Evolutionary conservation across 2,888 invertebrate genomes (phyloP), one percentile per base, ranked within the genome.

Genomic region (Thymelicus sylvestris): DNA sequence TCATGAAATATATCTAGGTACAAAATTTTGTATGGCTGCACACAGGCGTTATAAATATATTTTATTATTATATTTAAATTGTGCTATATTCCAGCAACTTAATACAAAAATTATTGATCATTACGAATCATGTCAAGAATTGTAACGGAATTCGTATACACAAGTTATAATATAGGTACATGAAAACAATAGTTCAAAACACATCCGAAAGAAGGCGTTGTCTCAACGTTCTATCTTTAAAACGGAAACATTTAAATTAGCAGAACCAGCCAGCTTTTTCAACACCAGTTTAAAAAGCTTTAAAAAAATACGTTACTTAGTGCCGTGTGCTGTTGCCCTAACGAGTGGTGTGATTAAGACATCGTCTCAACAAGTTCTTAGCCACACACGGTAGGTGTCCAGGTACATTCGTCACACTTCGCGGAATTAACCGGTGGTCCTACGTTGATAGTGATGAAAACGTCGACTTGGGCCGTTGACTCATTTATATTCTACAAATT

Each of bases 361-460:
- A 50, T 72, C 63, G 63, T 72, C 63, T 67, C 64, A 65, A 68
- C 55, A 47, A 66, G 66, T 41, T 44, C 12, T 10, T 8, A 7
- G 12, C 31, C n/a, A 61, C 41, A 62, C 52, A 73, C 66, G 67
- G 69, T 61, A 62, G 65, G 67, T 68, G 67, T 68, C 62, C 62
- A 19, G 67, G 67, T 68, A 67, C 50, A 50, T 50, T 65, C 44
- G 68, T 75, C 75, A 74, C 69, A 61, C 44, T 79, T 77, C 76
- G 75, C 66, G 66, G 78, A 77, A 77, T 72, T 48, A 69, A 71
- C 71, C 73, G 79, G 79, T 79, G 79, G 78, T 76, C 79, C 67
- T 62, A 24, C 31, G 15, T 48, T 67, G 60, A 62, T 62, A 62
- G 55, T 38, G 62, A 12, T 55, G 67, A 62, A 44, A 61, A 31